These are phyloP conservation scores for Anguilla anguilla DNA, from an alignment of 2,797 vertebrate genomes.

Conservation along the genomic window DNA sequence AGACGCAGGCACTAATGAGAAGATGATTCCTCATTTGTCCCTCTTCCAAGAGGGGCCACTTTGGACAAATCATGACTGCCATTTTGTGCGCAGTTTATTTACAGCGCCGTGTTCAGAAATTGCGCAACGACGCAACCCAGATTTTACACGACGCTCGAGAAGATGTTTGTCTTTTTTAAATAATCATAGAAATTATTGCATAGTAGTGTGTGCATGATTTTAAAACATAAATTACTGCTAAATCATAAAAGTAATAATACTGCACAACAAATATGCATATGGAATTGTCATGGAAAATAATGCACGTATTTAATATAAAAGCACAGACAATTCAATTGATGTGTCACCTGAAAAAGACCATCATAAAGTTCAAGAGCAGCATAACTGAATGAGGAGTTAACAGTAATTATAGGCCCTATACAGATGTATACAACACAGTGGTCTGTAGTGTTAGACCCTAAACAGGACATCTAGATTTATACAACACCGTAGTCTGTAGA, in stretches of 20 bases:
- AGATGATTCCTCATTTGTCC: neutral
- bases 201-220: too few relatives aligned
- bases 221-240: too few relatives aligned
- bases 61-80: neutral
- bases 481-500: neutral
- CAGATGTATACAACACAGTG: neutral
- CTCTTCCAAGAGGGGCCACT: neutral
- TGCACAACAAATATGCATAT: neutral
- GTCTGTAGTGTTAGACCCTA: neutral
- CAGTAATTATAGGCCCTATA: neutral
- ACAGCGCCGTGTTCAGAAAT: neutral
- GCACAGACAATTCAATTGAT: neutral
- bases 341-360: neutral
- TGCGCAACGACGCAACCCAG: neutral
- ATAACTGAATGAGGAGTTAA: neutral
- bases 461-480: constrained; percentile 4
- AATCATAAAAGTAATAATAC: neutral
- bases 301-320: neutral
- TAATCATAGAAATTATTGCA: neutral
- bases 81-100: neutral
- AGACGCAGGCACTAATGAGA: neutral
- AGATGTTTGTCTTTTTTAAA: neutral
- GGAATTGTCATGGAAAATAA: neutral
- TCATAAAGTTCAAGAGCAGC: neutral
- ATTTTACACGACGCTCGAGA: neutral